phyloP scores from a whole-genome alignment of 2,797 vertebrate genomes.

The Centroberyx gerrardi region DNA sequence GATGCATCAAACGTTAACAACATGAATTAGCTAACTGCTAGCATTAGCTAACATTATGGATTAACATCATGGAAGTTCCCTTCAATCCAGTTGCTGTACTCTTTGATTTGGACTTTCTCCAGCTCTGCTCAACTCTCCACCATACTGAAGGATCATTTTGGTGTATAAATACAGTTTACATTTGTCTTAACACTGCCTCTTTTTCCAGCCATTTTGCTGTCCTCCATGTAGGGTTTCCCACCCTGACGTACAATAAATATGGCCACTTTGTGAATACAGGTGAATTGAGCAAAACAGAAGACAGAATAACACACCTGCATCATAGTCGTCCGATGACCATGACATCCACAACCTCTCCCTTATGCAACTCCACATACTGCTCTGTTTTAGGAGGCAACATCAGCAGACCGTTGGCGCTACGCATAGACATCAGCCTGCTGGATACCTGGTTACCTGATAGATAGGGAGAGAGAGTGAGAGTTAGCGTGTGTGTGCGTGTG shows the following conservation, averaged over 20 bases:
- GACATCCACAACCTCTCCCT: constrained; percentile 98
- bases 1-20: no score
- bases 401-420: constrained; percentile 98
- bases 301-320: constrained; percentile 81
- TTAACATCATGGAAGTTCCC: no score
- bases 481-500: constrained; percentile 73
- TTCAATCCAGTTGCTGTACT: no score
- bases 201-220: no score
- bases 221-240: no score
- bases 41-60: no score
- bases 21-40: no score
- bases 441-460: constrained; percentile 97
- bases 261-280: neutral
- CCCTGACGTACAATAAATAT: neutral
- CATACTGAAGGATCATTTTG: no score
- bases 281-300: neutral
- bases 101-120: no score
- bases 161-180: no score
- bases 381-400: constrained; percentile 99
- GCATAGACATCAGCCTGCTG: constrained; percentile 99
- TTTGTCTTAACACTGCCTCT: no score
- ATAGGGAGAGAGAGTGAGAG: neutral
- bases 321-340: constrained; percentile 99
- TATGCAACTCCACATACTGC: constrained; percentile 99
- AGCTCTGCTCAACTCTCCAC: no score